These are phyloP conservation scores for Boulengeromyrus knoepffleri DNA, from an alignment of 2,113 vertebrate genomes.

Conservation along the genomic window DNA sequence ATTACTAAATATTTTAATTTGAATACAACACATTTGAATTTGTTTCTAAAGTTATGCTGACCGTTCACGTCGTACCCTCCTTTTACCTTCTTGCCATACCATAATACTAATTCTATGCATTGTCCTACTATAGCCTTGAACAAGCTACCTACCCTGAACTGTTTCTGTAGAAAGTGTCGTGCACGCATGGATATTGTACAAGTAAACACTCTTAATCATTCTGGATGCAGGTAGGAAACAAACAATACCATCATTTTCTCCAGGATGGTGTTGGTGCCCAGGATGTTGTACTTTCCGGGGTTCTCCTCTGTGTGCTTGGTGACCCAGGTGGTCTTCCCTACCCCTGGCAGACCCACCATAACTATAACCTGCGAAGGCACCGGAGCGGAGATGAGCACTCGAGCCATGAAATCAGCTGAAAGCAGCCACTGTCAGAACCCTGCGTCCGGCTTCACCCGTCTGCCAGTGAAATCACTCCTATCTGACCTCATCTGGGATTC, in stretches of 20 bases:
- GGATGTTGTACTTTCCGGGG: slow-evolving; percentile 95
- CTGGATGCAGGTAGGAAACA: background rate
- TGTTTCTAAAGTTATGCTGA: background rate
- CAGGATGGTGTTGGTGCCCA: slow-evolving; percentile 93
- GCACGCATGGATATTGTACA: background rate
- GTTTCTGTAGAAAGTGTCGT: background rate
- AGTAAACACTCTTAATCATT: background rate
- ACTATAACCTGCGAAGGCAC: slow-evolving; percentile 74
- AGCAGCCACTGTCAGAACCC: background rate
- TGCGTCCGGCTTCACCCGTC: background rate
- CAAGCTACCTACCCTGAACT: background rate
- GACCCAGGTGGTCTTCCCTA: slow-evolving; percentile 93
- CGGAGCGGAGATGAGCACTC: background rate
- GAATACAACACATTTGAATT: background rate
- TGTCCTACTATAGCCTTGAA: background rate
- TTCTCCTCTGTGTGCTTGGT: slow-evolving; percentile 85
- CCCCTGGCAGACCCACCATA: slow-evolving; percentile 93
- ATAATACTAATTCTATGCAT: background rate
- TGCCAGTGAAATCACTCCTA: background rate
- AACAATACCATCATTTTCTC: slow-evolving; percentile 94
- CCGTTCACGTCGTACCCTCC: background rate
- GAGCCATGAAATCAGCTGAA: background rate
- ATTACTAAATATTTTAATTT: background rate
- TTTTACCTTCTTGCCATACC: background rate
- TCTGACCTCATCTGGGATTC: background rate